phyloP scores from a whole-genome alignment of 2,113 vertebrate genomes.

The Leptodactylus fuscus region DNA sequence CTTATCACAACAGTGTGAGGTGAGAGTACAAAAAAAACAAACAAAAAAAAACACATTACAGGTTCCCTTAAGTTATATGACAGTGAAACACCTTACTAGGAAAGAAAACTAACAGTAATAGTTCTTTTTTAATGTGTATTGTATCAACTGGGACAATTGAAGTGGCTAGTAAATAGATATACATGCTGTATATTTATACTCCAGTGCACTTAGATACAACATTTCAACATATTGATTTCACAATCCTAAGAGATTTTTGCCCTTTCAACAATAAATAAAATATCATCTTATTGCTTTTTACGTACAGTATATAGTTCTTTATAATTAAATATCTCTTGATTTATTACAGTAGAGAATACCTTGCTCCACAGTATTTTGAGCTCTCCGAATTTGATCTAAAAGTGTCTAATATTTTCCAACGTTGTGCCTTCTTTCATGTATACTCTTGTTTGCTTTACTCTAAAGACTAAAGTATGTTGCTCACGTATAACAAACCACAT shows the following conservation, averaged over 20 bases:
- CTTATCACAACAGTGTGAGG: no score
- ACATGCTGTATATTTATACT: background rate
- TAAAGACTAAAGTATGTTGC: constrained; percentile 33
- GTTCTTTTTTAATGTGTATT: background rate
- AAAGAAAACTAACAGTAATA: background rate
- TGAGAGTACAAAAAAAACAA: no score
- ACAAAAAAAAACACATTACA: no score
- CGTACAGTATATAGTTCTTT: constrained; percentile 31
- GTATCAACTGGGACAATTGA: background rate
- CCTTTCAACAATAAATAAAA: constrained; percentile 40
- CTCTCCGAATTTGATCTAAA: constrained; percentile 4
- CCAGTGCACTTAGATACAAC: background rate
- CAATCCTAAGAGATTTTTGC: constrained; percentile 23
- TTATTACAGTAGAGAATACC: constrained; percentile 8
- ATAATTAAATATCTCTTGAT: constrained; percentile 32
- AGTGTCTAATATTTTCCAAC: constrained; percentile 20
- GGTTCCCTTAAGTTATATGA: no score
- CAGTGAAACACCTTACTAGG: background rate
- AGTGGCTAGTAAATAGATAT: background rate
- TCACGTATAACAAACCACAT: constrained; percentile 46
- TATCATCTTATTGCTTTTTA: constrained; percentile 16
- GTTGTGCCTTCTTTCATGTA: constrained; percentile 21
- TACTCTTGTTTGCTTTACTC: constrained; percentile 2
- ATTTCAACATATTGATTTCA: constrained; percentile 33
- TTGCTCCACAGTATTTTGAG: background rate